Conservation (phyloP, 2,888 invertebrate species). For the Mesorhabditis belari region DNA sequence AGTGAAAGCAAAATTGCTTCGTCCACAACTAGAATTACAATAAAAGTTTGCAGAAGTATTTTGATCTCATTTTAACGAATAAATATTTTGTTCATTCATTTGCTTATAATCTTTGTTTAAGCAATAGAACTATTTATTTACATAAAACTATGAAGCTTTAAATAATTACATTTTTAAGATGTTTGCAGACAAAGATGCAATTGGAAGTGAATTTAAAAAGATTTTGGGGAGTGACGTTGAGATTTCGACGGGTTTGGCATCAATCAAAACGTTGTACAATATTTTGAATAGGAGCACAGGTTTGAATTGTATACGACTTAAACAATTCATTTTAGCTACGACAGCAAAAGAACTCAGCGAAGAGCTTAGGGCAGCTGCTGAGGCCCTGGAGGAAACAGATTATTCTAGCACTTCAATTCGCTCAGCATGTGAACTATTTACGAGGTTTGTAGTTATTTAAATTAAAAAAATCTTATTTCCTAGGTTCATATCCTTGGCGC, state of each 20-base stretch:
- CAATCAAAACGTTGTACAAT: neutral
- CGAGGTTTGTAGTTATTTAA: neutral
- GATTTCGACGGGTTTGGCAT: neutral
- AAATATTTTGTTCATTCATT: too few species aligned
- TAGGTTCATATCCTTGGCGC: constrained; percentile 57
- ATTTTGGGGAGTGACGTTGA: neutral
- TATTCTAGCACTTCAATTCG: neutral
- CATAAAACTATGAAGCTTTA: too few species aligned
- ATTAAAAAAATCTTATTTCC: neutral
- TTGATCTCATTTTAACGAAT: too few species aligned
- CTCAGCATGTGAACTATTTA: neutral
- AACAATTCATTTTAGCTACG: neutral
- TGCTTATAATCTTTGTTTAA: too few species aligned
- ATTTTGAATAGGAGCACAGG: neutral
- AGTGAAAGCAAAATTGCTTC: constrained; percentile 43
- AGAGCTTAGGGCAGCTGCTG: neutral
- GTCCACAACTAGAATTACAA: constrained; percentile 43
- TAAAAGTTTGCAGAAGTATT: too few species aligned
- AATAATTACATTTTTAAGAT: too few species aligned
- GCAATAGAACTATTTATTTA: too few species aligned
- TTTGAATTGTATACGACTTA: neutral
- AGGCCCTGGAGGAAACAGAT: neutral
- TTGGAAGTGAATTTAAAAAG: neutral
- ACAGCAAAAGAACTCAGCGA: neutral
- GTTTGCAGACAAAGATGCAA: neutral